Evolutionary conservation across 2,888 invertebrate species (phyloP).

Genomic region (Fissipunctia ypsillon): DNA sequence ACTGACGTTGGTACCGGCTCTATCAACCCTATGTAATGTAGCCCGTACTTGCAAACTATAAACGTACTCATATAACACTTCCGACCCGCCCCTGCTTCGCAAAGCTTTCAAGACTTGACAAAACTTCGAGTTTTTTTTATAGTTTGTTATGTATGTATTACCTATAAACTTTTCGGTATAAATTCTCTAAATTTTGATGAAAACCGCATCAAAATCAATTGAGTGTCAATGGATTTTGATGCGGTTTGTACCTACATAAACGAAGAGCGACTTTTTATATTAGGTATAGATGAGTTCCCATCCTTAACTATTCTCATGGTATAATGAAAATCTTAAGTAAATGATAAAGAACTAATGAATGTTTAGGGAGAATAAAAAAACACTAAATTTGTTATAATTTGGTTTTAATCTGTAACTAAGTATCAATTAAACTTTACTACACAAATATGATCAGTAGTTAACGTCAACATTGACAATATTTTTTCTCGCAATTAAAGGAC

Average conservation of each 20-base stretch:
- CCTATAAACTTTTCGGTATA: neutral
- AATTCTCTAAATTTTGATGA: neutral
- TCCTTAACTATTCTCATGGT: neutral
- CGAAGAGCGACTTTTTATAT: no score
- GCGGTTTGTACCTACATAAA: no score
- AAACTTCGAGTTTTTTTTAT: no score
- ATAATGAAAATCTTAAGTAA: neutral
- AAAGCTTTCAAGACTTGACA: neutral
- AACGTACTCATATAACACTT: neutral
- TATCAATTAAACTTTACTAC: slow-evolving; percentile 11
- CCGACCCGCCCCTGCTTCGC: neutral
- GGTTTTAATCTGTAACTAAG: slow-evolving; percentile 27
- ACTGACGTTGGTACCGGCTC: neutral
- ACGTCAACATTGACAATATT: slow-evolving; percentile 67
- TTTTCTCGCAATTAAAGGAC: slow-evolving; percentile 62
- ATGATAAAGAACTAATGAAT: neutral
- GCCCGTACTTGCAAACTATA: neutral
- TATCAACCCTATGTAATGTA: neutral
- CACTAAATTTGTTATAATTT: neutral
- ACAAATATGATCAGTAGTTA: slow-evolving; percentile 29
- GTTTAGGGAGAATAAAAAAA: slow-evolving; percentile 7
- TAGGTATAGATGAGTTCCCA: no score
- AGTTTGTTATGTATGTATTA: neutral
- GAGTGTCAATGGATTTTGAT: no score
- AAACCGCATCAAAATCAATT: neutral